A percentile compares a stretch with the other conserved stretches of the same genome.
Conservation (phyloP, 2,888 invertebrate genomes). For the Trissoscelio sp. region DNA sequence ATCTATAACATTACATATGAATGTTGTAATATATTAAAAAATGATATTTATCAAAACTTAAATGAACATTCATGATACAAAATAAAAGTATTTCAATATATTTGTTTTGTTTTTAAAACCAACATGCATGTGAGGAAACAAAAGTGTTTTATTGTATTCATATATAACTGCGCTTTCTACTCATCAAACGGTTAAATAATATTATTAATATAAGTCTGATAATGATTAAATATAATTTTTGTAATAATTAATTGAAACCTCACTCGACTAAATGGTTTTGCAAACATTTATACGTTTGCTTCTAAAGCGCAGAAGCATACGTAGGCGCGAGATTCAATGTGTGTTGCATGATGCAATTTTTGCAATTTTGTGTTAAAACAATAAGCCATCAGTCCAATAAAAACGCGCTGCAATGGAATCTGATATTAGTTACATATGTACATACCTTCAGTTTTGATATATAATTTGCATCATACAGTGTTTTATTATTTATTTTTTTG, state of each 20-base stretch:
- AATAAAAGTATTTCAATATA: constrained; percentile 42
- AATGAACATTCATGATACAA: constrained; percentile 4
- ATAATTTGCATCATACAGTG: no score
- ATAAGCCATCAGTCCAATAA: constrained; percentile 8
- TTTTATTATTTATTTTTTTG: no score
- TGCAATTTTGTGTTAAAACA: constrained; percentile 28
- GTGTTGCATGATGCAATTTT: constrained; percentile 1
- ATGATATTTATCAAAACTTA: no score
- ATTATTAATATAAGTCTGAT: no score
- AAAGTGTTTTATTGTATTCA: background rate
- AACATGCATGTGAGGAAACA: constrained; percentile 12
- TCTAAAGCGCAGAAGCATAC: constrained; percentile 80
- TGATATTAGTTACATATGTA: constrained; percentile 19
- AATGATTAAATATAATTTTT: background rate
- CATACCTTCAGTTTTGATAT: no score
- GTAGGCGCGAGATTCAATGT: constrained; percentile 49
- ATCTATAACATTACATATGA: no score
- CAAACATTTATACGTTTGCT: constrained; percentile 53
- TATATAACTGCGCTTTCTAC: no score
- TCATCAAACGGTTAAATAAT: no score
- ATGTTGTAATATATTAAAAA: no score
- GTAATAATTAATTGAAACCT: background rate
- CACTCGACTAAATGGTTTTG: constrained; percentile 23
- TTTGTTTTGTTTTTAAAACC: constrained; percentile 12
- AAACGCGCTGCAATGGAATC: constrained; percentile 47